Evolutionary conservation across 2,797 vertebrate genomes (phyloP).

Genomic region (Labroides dimidiatus): DNA sequence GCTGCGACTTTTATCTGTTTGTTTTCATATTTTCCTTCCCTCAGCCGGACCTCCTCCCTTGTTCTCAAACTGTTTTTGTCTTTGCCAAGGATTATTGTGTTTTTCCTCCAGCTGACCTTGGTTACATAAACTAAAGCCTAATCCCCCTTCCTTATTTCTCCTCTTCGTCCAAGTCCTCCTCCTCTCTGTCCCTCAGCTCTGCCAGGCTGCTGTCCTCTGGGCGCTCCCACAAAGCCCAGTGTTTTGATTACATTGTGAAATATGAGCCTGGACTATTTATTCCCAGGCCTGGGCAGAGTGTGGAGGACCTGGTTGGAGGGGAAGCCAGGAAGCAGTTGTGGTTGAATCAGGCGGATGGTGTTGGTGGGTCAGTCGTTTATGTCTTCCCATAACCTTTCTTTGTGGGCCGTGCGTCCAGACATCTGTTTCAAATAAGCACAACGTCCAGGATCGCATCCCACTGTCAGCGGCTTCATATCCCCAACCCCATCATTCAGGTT

Average conservation of each 20-base stretch:
- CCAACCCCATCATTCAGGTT: conserved; percentile 18
- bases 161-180: conserved; percentile 27
- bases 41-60: conserved; percentile 36
- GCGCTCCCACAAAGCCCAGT: conserved; percentile 60
- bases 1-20: conserved; percentile 63
- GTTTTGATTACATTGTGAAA: conserved; percentile 78
- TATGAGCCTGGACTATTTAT: conserved; percentile 61
- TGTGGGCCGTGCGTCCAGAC: conserved; percentile 30
- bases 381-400: conserved; percentile 43
- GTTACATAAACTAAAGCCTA: conserved; percentile 69
- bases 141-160: conserved; percentile 46
- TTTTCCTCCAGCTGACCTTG: conserved; percentile 71
- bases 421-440: conserved; percentile 46
- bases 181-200: conserved; percentile 37
- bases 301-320: conserved; percentile 28
- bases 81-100: conserved; percentile 56
- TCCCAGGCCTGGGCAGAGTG: conserved; percentile 51
- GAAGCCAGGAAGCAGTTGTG: conserved; percentile 49
- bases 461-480: conserved; percentile 33
- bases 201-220: conserved; percentile 52
- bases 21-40: conserved; percentile 64
- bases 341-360: conserved; percentile 47
- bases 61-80: conserved; percentile 42
- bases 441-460: conserved; percentile 6
- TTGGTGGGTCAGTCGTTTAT: conserved; percentile 45